A percentile compares a stretch with the other conserved stretches of the same genome.
Evolutionary conservation across 2,113 vertebrate genomes (phyloP).

Genomic region (Coryphaenoides rupestris): DNA sequence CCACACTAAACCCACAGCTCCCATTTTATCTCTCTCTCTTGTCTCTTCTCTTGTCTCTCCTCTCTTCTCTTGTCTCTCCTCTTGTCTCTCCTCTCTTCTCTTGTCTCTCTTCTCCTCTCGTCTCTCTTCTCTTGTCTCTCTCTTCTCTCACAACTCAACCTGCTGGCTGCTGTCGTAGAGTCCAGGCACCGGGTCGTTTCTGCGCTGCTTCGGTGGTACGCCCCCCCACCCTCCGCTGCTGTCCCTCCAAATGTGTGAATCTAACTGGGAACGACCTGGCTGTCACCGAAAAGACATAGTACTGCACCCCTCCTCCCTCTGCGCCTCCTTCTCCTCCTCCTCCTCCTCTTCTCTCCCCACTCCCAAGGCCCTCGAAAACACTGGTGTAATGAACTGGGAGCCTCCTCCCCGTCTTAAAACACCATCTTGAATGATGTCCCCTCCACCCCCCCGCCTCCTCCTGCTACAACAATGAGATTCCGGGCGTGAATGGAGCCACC

Average conservation of each 20-base stretch:
- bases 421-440: constrained; percentile 67
- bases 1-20: constrained; percentile 41
- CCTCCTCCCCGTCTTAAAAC: constrained; percentile 67
- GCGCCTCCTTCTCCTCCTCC: too few relatives aligned
- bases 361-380: constrained; percentile 46
- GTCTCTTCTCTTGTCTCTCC: background rate
- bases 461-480: constrained; percentile 69
- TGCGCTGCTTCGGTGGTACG: background rate
- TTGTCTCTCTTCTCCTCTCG: constrained; percentile 57
- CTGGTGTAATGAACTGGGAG: constrained; percentile 59
- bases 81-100: constrained; percentile 52
- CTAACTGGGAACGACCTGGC: constrained; percentile 30
- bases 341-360: too few relatives aligned
- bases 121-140: constrained; percentile 14
- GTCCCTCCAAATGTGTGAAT: constrained; percentile 43
- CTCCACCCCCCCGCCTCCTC: constrained; percentile 22
- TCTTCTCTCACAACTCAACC: background rate
- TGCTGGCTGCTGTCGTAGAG: constrained; percentile 9
- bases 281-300: constrained; percentile 55
- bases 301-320: background rate
- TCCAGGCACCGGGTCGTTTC: constrained; percentile 14
- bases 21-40: constrained; percentile 55
- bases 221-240: constrained; percentile 26
- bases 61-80: background rate
- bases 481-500: constrained; percentile 61